Conservation (phyloP, 2,888 invertebrate species). For the Netelia inedita region DNA sequence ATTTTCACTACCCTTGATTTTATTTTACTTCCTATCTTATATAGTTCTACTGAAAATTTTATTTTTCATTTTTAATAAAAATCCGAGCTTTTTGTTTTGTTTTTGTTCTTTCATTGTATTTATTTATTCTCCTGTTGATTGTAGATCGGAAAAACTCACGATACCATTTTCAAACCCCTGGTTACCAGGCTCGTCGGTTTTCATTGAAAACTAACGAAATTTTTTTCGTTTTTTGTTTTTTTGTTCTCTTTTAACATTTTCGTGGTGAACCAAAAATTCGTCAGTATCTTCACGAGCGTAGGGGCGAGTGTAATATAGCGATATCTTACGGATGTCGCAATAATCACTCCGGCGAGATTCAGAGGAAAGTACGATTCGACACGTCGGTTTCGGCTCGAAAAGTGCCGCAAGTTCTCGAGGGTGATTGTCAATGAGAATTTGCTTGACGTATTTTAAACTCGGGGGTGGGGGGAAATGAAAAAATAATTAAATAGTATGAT, state of each 20-base stretch:
- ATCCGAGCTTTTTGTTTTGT: too few species aligned
- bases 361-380: conserved; percentile 68
- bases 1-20: too few species aligned
- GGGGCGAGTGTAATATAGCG: conserved; percentile 71
- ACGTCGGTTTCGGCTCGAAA: conserved; percentile 61
- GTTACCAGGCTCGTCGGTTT: too few species aligned
- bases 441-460: not conserved
- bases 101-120: too few species aligned
- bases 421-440: conserved; percentile 37
- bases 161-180: too few species aligned
- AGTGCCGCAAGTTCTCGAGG: conserved; percentile 69
- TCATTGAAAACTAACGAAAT: too few species aligned
- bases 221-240: not conserved
- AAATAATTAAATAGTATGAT: not conserved
- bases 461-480: not conserved
- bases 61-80: too few species aligned
- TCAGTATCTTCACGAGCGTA: conserved; percentile 73
- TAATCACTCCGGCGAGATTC: conserved; percentile 68
- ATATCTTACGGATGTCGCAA: conserved; percentile 63
- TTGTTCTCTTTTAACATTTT: not conserved
- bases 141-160: too few species aligned
- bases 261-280: conserved; percentile 19
- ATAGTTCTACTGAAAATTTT: too few species aligned
- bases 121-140: too few species aligned
- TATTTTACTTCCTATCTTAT: too few species aligned